Evolutionary conservation across 1,140 invertebrate species (phyloP), one percentile per base, ranked within the genome.

Genomic region (Zaprionus ornatus): DNA sequence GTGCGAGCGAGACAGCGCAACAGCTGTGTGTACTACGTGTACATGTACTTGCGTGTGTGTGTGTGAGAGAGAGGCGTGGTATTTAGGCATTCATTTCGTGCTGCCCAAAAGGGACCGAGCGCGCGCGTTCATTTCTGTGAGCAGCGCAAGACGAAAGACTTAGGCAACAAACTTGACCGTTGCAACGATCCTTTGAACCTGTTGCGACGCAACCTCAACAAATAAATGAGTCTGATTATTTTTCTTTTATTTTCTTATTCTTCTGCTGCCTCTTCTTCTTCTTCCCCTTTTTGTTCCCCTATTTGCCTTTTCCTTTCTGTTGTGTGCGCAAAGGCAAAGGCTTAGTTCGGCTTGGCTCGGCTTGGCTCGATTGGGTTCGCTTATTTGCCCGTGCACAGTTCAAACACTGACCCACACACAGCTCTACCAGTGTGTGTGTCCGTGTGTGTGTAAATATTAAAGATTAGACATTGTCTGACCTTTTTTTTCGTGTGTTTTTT

Each of bases 361-460:
- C 17, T 42, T 42, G 40, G 1, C 17, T 42, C 13, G 37, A 6
- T 40, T 15, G 15, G 37, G 52, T 50, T 62, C 23, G 19, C 13
- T 15, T 77, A 83, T 91, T 90, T 90, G 87, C 79, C 73, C 77
- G 76, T 78, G 79, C 55, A 57, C 75, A 82, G 67, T 72, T 82
- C 85, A 90, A 90, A 90, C 77, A 90, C 64, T 86, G 87, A 90
- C 87, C 86, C 86, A 80, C 40, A 45, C n/a, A n/a, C 17, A n/a
- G 15, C 2, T 7, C n/a, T 17, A 0, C 1, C 6, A 3, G 0
- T 45, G n/a, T 10, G n/a, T 45, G 40, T 42, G n/a, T 42, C 1
- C 13, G n/a, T 17, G 40, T 45, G 40, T 45, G 40, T 54, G 80
- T 84, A 91, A 85, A 85, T 90, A 87, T 82, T 74, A 64, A 62